Conservation (phyloP, 1,140 invertebrate genomes). For the Caenorhabditis inopinata region DNA sequence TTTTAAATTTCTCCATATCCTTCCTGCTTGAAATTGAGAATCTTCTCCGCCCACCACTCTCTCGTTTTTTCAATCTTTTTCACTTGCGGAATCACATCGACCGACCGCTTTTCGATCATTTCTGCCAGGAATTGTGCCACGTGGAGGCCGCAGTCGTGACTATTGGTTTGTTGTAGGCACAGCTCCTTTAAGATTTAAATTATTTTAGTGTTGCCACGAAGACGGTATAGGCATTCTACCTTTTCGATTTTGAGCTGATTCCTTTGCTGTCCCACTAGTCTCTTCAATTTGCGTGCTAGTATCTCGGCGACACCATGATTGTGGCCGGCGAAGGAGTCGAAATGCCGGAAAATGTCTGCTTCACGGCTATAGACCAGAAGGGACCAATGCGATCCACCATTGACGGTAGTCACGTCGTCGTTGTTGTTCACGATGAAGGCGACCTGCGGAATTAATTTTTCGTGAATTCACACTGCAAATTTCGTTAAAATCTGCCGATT, state of each 20-base stretch:
- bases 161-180: conserved; percentile 28
- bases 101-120: not conserved
- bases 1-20: no score
- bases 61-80: not conserved
- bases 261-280: not conserved
- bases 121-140: conserved; percentile 2
- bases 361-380: not conserved
- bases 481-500: no score
- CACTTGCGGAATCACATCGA: not conserved
- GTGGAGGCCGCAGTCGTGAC: conserved; percentile 28
- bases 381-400: conserved; percentile 35
- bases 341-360: not conserved
- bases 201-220: not conserved
- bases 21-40: not conserved
- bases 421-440: conserved; percentile 35
- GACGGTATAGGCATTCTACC: no score
- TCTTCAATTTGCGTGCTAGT: not conserved
- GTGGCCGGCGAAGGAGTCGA: not conserved
- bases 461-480: no score
- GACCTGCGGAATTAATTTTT: not conserved
- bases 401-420: not conserved
- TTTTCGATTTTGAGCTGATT: no score
- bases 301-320: not conserved
- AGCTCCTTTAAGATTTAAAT: not conserved
- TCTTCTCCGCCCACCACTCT: not conserved